Percentiles rank a stretch among this genome's conserved stretches.
These are phyloP conservation scores for Callyntrura guangdongensis DNA, from an alignment of 2,888 invertebrate species.

Conservation along the genomic window DNA sequence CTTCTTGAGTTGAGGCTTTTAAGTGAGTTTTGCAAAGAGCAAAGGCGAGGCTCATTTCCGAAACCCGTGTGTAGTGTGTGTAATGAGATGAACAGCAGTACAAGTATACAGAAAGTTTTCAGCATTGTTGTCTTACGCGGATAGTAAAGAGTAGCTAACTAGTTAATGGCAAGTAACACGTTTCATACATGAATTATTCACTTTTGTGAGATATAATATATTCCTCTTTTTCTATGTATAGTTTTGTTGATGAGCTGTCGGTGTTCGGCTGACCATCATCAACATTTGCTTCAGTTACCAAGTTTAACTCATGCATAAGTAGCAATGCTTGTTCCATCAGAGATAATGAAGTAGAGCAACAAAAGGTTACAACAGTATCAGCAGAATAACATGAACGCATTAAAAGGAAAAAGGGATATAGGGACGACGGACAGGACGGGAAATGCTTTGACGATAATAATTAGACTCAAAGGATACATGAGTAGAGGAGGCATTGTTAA, in stretches of 20 bases:
- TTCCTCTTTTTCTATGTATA: constrained; percentile 12
- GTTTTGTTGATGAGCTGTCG: constrained; percentile 54
- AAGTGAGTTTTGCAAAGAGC: not conserved
- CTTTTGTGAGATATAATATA: constrained; percentile 4
- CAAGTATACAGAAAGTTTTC: not conserved
- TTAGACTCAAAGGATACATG: constrained; percentile 55
- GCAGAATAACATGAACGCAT: constrained; percentile 45
- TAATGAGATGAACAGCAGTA: constrained; percentile 77
- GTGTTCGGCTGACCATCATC: constrained; percentile 52
- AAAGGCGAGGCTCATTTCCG: constrained; percentile 78
- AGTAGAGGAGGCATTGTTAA: constrained; percentile 39
- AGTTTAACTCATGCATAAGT: constrained; percentile 42
- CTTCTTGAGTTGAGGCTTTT: not conserved
- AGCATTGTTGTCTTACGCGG: not conserved
- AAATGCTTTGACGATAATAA: constrained; percentile 72
- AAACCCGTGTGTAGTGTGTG: constrained; percentile 58
- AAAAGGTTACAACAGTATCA: constrained; percentile 50
- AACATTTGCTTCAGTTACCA: constrained; percentile 8
- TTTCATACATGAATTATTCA: constrained; percentile 44
- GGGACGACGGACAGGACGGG: constrained; percentile 56
- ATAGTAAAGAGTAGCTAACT: not conserved
- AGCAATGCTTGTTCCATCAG: constrained; percentile 36
- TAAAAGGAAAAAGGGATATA: constrained; percentile 49
- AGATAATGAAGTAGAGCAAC: constrained; percentile 69
- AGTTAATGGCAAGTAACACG: constrained; percentile 22